Evolutionary conservation across 2,113 vertebrate species (phyloP), one percentile per base, ranked within the genome.

Genomic region (Myrmophylax atrothorax): DNA sequence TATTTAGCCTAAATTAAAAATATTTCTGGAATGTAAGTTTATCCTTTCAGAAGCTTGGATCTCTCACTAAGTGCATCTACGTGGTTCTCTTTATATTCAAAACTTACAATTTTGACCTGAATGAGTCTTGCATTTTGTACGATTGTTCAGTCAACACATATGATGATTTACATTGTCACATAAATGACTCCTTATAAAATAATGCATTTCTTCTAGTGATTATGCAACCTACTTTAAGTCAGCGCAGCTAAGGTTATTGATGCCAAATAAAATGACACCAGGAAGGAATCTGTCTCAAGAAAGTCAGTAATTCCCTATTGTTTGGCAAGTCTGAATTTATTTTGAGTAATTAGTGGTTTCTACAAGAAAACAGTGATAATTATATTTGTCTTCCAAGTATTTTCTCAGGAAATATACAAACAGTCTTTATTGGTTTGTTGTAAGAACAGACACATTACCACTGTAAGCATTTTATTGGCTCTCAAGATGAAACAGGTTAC

Each of bases 351-450:
- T 5, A 1, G 66, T 72, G 56, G 60, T 60, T 94, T 89, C 76
- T 78, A n/a, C 7, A 63, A 75, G 60, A 93, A 84, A 94, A 67
- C 35, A 89, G 29, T 49, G 33, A 68, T 75, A 78, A 81, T 94
- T 92, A 19, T 67, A 70, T 91, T 91, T 96, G 70, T 75, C 18
- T 93, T 73, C 9, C 18, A 90, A 88, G 62, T 88, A 79, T 78
- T 94, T 90, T 95, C 63, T 92, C 86, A 87, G 68, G 63, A 86
- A 86, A 77, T 25, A 87, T 33, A 31, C 49, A 42, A 85, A 89
- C 10, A 77, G 37, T 22, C 46, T 93, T 69, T 19, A 18, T 67
- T 83, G 7, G 25, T 87, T 87, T 79, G 24, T 72, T 94, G 78
- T 75, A 79, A 76, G 53, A 60, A 18, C 29, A 58, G 69, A 38